Base-by-base conservation (phyloP, 2,113 vertebrate genomes). In the Gallinago jamesoni region DNA sequence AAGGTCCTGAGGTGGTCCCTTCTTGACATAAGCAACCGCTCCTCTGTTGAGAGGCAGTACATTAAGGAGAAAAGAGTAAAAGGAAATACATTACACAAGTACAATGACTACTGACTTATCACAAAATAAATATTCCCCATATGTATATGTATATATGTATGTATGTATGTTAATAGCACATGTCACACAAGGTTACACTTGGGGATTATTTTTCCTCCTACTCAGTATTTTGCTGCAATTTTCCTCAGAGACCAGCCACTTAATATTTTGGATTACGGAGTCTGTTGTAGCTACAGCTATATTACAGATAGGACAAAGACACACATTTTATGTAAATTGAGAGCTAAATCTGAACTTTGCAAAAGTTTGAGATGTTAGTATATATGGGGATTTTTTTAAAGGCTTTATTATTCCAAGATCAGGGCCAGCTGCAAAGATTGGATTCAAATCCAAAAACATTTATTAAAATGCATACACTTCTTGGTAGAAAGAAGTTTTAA, bases 401-500 rank as follows among this genome's bases (percentile, higher is more conserved):
- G 43, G 25, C 25, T 91, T 77, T 93, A 62, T 95, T 93, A 96
- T 93, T 85, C 47, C 41, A 73, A 83, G 74, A 94, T 66, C 72
- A 85, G 39, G 78, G 67, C 59, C 92, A 96, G 87, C 78, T 95
- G 87, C 78, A 95, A 89, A 91, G 47, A 80, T 43, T 86, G 64
- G 67, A 92, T 67, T 69, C 87, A 81, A 20, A 67, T 91, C 79
- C 82, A 93, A 88, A 96, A 77, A 16, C 72, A 56, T 90, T 60
- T 95, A 96, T 97, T 97, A 95, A 97, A 97, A 97, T 97, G 94
- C 95, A 97, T 95, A 97, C 87, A 92, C 72, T 96, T 97, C 86
- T 91, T 55, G 77, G 66, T 97, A 97, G 90, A 94, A 97, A 96
- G 76, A 92, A 90, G 86, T 95, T 97, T 97, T 95, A 93, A 96